Conservation (phyloP, 2,888 invertebrate species). For the Thyatira batis region DNA sequence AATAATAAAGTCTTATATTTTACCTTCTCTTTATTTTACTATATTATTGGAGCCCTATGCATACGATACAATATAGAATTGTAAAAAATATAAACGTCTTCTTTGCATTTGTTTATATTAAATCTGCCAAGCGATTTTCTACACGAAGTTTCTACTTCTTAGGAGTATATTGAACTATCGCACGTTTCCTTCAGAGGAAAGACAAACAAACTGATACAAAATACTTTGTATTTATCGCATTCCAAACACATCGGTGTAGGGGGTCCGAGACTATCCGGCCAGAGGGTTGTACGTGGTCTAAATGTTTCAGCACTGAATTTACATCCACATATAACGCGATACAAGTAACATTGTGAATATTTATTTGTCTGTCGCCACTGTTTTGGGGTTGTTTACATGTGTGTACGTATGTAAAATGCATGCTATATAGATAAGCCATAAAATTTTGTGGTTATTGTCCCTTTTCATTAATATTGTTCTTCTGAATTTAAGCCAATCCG, state of each 20-base stretch:
- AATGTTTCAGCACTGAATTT: slow-evolving; percentile 72
- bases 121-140: no score
- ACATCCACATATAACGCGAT: slow-evolving; percentile 51
- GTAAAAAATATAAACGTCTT: no score
- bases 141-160: no score
- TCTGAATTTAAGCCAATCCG: no score
- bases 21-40: no score
- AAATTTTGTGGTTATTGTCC: background rate
- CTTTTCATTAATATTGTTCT: no score
- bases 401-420: slow-evolving; percentile 7
- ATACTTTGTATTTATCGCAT: slow-evolving; percentile 57
- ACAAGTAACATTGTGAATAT: slow-evolving; percentile 48
- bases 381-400: slow-evolving; percentile 16
- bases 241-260: slow-evolving; percentile 52
- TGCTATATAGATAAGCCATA: slow-evolving; percentile 11
- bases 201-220: slow-evolving; percentile 48
- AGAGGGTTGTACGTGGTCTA: slow-evolving; percentile 65
- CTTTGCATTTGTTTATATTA: no score
- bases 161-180: background rate
- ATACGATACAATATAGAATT: no score
- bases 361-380: slow-evolving; percentile 34
- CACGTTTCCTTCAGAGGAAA: slow-evolving; percentile 18
- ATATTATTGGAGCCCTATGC: no score
- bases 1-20: no score
- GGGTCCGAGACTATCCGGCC: slow-evolving; percentile 40